phyloP scores from a whole-genome alignment of 2,113 vertebrate species.

The Apeltes quadracus region DNA sequence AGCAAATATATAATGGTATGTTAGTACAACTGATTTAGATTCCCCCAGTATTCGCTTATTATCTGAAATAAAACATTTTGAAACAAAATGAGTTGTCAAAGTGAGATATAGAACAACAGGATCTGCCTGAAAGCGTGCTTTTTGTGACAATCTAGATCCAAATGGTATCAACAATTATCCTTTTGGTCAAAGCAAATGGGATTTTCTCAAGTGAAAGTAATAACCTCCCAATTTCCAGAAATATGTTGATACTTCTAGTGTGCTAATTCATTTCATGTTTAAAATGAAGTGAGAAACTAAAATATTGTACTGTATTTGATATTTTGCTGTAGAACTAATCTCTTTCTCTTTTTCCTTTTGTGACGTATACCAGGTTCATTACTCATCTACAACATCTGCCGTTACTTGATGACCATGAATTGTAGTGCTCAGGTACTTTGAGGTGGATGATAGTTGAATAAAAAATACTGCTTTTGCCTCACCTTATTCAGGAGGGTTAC shows the following conservation, averaged over 20 bases:
- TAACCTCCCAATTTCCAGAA: neutral
- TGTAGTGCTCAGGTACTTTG: conserved; percentile 86
- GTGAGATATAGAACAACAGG: neutral
- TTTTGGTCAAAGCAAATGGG: neutral
- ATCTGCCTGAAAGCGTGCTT: neutral
- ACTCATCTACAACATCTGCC: conserved; percentile 91
- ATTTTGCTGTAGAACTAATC: neutral
- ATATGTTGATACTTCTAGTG: neutral
- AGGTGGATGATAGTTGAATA: neutral
- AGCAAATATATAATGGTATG: conserved; percentile 69
- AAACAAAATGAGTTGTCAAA: neutral
- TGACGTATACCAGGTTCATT: conserved; percentile 83
- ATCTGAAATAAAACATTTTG: neutral
- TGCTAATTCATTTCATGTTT: neutral
- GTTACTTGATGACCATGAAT: conserved; percentile 88
- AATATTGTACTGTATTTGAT: neutral
- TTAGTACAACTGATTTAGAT: neutral
- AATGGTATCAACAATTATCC: neutral
- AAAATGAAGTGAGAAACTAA: neutral
- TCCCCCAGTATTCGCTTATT: neutral
- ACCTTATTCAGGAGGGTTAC: neutral
- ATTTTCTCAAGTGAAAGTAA: neutral
- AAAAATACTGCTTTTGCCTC: neutral
- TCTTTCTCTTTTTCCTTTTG: conserved; percentile 12
- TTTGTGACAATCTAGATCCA: neutral